Evolutionary conservation across 2,797 vertebrate species (phyloP), one percentile per base, ranked within the genome.

Genomic region (Chaunax sp.): DNA sequence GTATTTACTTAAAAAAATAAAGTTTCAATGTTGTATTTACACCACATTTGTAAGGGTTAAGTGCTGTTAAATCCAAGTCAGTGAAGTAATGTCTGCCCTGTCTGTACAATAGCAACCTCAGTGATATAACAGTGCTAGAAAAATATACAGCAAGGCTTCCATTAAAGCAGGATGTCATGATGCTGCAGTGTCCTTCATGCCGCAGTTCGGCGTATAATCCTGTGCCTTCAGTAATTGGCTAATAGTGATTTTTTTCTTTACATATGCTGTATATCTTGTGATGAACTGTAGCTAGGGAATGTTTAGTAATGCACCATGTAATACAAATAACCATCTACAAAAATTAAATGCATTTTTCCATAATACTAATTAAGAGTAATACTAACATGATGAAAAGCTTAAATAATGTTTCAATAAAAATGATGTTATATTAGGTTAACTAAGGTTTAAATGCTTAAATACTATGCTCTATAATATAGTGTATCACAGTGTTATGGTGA

Each of bases 61-160:
- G 18, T 33, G 51, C 60, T 59, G 57, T 54, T 58, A 52, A 56
- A 5, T 60, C 11, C 20, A 44, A 68, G 59, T 66, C 78, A 75
- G 53, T 44, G 37, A 73, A 59, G 30, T 53, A 52, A 71, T 66
- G 55, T 76, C 53, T 61, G 40, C n/a, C 13, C 50, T 72, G 33
- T 62, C 51, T 67, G 30, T 37, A 37, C 9, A 37, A 13, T 30
- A 38, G 8, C 49, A 61, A 68, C 52, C 49, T 44, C 30, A 55
- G n/a, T 37, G 25, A 70, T 22, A 44, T 40, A 78, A 70, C 16
- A 53, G 38, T 62, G 47, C 5, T 33, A 56, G 16, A 66, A 57
- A 62, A 62, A 75, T 62, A 28, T 55, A 30, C 7, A 11, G 15
- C 13, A 25, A 20, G 16, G 40, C 14, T 22, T 68, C 38, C 50